Base-by-base conservation (phyloP, 1,140 invertebrate species). In the Zaprionus africanus region DNA sequence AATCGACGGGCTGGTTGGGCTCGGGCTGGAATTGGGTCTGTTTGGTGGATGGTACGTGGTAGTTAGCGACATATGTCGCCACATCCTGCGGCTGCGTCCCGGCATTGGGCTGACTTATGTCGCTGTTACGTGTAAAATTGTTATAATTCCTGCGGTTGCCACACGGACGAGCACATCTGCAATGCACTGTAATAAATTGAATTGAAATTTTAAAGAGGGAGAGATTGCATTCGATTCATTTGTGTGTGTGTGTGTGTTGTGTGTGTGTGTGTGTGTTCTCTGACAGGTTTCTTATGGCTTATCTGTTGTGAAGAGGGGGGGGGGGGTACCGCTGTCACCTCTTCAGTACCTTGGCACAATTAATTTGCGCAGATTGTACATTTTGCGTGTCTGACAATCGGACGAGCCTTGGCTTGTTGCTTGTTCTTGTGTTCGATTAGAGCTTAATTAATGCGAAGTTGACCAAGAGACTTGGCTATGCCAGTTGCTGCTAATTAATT, bases 81-180 rank as follows among this genome's bases (percentile, higher is more conserved):
- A 84, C 82, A 81, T 88, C 85, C 85, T 67, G n/a, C 58, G 19
- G 61, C 56, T 43, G 71, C 19, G 56, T 41, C 5, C 15, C 5
- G 38, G 9, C 41, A 46, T 17, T n/a, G n/a, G 5, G n/a, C 63
- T 92, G 87, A 92, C 91, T 92, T 92, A 86, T 90, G 91, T 72
- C 87, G 81, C 91, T 77, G 77, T 90, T 76, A 92, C 87, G 91
- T 92, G 91, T 90, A 92, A 92, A 86, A 77, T 90, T 90, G 84
- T 76, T 83, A 92, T 92, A 92, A 83, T 86, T 92, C 84, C 81
- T 92, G 91, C 53, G 91, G 91, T 92, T 92, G 81, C 85, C 68
- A 82, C 69, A 80, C 67, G 11, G 49, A 5, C 56, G 7, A 53
- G 11, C 19, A 51, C 46, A 51, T 51, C 46, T 51, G 46, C 11